Percentiles rank a stretch among this genome's conserved stretches.
phyloP scores from a whole-genome alignment of 2,113 vertebrate genomes.

The Prionailurus viverrinus region DNA sequence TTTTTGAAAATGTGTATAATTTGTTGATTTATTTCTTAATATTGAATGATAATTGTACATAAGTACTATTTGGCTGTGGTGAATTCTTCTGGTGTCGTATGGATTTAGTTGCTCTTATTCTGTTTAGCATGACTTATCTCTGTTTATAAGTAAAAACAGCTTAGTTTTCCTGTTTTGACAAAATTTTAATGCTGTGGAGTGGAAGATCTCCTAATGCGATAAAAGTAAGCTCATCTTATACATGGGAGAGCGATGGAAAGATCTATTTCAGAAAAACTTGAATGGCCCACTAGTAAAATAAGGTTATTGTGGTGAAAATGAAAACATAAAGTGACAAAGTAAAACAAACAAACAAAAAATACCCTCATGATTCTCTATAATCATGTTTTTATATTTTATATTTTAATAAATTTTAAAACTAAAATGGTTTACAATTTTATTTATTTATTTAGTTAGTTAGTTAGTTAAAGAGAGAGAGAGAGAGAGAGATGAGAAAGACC shows the following conservation, averaged over 20 bases:
- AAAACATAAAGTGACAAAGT: not conserved
- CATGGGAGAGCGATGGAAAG: not conserved
- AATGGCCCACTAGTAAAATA: not conserved
- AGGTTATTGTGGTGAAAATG: not conserved
- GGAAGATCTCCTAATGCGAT: not conserved
- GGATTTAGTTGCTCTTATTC: not conserved
- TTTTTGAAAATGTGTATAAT: not conserved
- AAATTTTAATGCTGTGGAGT: not conserved
- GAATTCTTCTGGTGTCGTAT: not conserved
- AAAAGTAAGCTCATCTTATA: not conserved
- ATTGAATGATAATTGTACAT: not conserved
- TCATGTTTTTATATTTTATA: not conserved
- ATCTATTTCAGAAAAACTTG: not conserved
- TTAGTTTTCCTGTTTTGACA: not conserved
- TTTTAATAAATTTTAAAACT: not conserved
- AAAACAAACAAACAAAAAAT: not conserved
- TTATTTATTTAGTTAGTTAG: too few species aligned
- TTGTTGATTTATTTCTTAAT: not conserved
- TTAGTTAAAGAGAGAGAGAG: too few species aligned
- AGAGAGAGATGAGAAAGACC: too few species aligned
- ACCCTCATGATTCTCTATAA: not conserved
- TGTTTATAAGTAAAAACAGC: not conserved
- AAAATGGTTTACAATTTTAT: not conserved
- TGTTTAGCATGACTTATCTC: not conserved
- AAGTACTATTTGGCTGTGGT: not conserved